Evolutionary conservation across 1,140 invertebrate species (phyloP), one percentile per base, ranked within the genome.

Genomic region (Atta colombica): DNA sequence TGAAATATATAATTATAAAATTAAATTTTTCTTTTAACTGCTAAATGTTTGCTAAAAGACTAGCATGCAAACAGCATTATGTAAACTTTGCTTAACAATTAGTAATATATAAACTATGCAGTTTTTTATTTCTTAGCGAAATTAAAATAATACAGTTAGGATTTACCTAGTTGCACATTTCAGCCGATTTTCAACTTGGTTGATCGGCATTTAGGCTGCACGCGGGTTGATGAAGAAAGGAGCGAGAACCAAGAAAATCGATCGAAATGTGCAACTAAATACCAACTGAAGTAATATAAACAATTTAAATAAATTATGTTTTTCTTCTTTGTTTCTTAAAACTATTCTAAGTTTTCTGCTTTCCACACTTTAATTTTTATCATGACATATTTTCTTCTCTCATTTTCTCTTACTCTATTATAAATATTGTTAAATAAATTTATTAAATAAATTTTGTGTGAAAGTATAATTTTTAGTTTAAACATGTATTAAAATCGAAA

Each of bases 281-380:
- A 6, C 5, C 31, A 35, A 35, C 31, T 35, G 0, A 35, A 35
- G 31, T 35, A 35, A 39, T 39, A 39, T 45, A 14, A 45, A 45
- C 0, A 45, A 68, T 45, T 68, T 68, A 25, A 69, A 69, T 49
- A 25, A 69, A 49, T 69, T 69, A 45, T 69, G 4, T 49, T 51
- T 5, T 6, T 68, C 1, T 45, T 12, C 7, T 45, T 69, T 69
- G 1, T 49, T 69, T 69, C 21, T 69, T 21, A 39, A 45, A 68
- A 68, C 5, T 51, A 51, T 25, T 69, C 7, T 8, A 51, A 69
- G 21, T 69, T 49, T 69, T 69, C 14, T 49, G 21, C 2, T 51
- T 51, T 69, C 16, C 21, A 25, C 10, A 49, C 12, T 49, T 68
- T 28, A 10, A 45, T 21, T 21, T 68, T 39, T 12, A 65, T 65